These are phyloP conservation scores for Campopleginae sp. DNA, from an alignment of 2,888 invertebrate genomes.

Conservation along the genomic window DNA sequence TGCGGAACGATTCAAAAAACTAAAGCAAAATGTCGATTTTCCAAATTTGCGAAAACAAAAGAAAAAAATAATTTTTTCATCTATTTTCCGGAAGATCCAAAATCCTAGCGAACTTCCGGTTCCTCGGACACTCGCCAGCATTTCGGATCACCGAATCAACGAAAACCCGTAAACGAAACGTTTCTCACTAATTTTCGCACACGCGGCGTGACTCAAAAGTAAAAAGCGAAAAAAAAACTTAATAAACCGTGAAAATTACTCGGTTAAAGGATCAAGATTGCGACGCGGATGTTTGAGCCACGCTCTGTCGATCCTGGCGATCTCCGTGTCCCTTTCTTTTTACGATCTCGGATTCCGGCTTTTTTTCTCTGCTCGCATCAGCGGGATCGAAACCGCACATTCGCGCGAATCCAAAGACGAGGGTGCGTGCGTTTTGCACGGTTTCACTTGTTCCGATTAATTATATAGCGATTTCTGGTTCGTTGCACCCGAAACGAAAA, in stretches of 20 bases:
- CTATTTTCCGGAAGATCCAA: neutral
- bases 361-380: slow-evolving; percentile 3
- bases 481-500: slow-evolving; percentile 58
- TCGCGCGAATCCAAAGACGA: slow-evolving; percentile 22
- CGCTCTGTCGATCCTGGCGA: slow-evolving; percentile 27
- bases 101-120: slow-evolving; percentile 17
- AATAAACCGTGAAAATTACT: slow-evolving; percentile 41
- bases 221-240: slow-evolving; percentile 32
- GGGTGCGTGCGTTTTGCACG: slow-evolving; percentile 46
- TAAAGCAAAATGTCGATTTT: too few relatives aligned
- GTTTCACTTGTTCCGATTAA: slow-evolving; percentile 66
- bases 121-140: slow-evolving; percentile 16
- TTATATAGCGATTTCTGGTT: slow-evolving; percentile 57
- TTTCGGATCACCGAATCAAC: neutral
- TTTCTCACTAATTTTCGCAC: neutral
- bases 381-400: slow-evolving; percentile 24
- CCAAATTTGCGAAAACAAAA: neutral
- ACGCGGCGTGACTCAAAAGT: slow-evolving; percentile 59
- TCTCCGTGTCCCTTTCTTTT: slow-evolving; percentile 9
- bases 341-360: slow-evolving; percentile 7
- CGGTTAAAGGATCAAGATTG: slow-evolving; percentile 53
- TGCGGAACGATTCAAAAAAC: too few relatives aligned
- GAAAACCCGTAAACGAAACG: neutral
- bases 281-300: slow-evolving; percentile 13
- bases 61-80: neutral